phyloP scores from a whole-genome alignment of 2,888 invertebrate species.

The Dastarcus helophoroides region DNA sequence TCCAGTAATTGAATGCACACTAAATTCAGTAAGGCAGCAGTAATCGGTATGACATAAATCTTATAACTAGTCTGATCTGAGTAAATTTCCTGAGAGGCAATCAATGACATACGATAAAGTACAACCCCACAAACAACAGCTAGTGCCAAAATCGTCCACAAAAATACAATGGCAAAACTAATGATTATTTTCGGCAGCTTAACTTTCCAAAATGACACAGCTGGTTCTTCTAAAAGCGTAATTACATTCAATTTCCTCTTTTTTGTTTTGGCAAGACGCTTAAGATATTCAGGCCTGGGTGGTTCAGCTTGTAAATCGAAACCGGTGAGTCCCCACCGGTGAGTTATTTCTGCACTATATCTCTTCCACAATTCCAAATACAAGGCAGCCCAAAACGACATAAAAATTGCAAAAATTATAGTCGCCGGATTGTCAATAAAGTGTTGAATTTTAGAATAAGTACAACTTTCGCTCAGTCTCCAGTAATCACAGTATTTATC shows the following conservation, averaged over 20 bases:
- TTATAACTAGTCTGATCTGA: slow-evolving; percentile 33
- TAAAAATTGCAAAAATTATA: slow-evolving; percentile 59
- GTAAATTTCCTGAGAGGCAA: neutral
- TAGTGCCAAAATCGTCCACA: slow-evolving; percentile 25
- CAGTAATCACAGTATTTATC: slow-evolving; percentile 60
- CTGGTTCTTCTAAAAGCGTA: slow-evolving; percentile 49
- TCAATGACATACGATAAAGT: neutral
- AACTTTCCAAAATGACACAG: slow-evolving; percentile 60
- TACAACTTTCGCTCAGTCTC: slow-evolving; percentile 54
- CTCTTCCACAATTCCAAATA: slow-evolving; percentile 74
- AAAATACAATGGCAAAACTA: slow-evolving; percentile 52
- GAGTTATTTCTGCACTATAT: slow-evolving; percentile 58
- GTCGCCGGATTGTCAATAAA: slow-evolving; percentile 69
- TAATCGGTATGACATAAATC: slow-evolving; percentile 57
- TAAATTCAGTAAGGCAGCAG: slow-evolving; percentile 68
- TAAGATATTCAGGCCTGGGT: slow-evolving; percentile 60
- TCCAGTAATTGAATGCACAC: slow-evolving; percentile 65
- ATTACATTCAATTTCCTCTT: slow-evolving; percentile 39
- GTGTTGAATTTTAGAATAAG: slow-evolving; percentile 54
- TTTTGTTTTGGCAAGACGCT: slow-evolving; percentile 41
- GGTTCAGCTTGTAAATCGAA: slow-evolving; percentile 59
- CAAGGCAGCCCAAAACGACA: slow-evolving; percentile 66
- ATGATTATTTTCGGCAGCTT: slow-evolving; percentile 54
- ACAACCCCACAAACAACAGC: neutral
- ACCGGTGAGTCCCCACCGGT: slow-evolving; percentile 63